These are phyloP conservation scores for Alsophila aescularia DNA, from an alignment of 2,888 invertebrate genomes.

Conservation along the genomic window DNA sequence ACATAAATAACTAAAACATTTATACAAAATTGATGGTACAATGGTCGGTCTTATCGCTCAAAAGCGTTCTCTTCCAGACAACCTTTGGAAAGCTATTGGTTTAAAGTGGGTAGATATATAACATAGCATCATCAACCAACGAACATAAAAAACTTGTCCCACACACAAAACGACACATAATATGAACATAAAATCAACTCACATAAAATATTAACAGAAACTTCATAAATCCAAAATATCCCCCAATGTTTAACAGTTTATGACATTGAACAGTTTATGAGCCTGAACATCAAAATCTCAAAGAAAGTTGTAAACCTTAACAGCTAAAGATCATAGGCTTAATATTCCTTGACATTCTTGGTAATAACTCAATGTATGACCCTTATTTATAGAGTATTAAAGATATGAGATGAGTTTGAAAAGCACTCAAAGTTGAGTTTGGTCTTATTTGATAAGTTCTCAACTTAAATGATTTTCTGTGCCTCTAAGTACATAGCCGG, in stretches of 20 bases:
- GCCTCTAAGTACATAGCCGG: too few species aligned
- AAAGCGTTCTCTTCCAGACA: too few species aligned
- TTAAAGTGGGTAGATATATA: slow-evolving; percentile 11
- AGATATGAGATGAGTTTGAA: not conserved
- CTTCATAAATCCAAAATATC: slow-evolving; percentile 18
- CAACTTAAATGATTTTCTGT: too few species aligned
- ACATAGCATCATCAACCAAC: slow-evolving; percentile 2
- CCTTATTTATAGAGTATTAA: not conserved
- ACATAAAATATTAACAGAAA: slow-evolving; percentile 17
- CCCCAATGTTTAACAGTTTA: slow-evolving; percentile 5
- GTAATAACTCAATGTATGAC: slow-evolving; percentile 1
- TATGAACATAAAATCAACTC: slow-evolving; percentile 18
- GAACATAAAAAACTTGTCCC: slow-evolving; percentile 20
- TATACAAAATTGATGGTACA: too few species aligned
- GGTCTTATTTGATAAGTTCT: slow-evolving; percentile 2
- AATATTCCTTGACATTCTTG: slow-evolving; percentile 9
- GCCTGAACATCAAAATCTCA: slow-evolving; percentile 19
- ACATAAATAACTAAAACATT: too few species aligned
- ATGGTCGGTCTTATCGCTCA: too few species aligned
- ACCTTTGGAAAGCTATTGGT: too few species aligned
- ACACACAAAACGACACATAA: slow-evolving; percentile 12
- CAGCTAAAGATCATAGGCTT: slow-evolving; percentile 7
- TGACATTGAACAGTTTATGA: slow-evolving; percentile 14
- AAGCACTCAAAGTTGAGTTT: not conserved
- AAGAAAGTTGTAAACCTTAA: slow-evolving; percentile 13